Evolutionary conservation across 1,140 invertebrate genomes (phyloP), one percentile per base, ranked within the genome.

Genomic region (Hycleus cichorii): DNA sequence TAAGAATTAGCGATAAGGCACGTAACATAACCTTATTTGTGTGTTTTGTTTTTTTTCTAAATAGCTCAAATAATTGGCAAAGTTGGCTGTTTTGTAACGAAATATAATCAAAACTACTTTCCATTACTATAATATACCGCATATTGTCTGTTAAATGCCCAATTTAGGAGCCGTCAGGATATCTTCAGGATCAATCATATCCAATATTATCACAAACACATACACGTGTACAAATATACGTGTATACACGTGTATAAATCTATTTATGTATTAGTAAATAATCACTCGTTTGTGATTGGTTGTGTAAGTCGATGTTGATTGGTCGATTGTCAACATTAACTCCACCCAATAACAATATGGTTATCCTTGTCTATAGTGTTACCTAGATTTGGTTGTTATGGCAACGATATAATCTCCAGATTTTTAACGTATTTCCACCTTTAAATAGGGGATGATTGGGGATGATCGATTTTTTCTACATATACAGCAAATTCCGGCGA

Each of bases 91-190:
- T 32, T 32, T 32, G 4, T 32, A 5, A 7, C 32, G 32, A 32
- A 32, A 32, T 32, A 32, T 18, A 18, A 18, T 67, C 65, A 59
- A 67, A 67, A 57, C 58, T 67, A 51, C n/a, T 52, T 65, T 67
- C 63, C 65, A 18, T 9, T 46, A 32, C 32, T 32, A 32, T 60
- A 63, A 60, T 67, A 67, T 57, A 67, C 65, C 65, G 58, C 65
- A 67, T 65, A 67, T 67, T 67, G 65, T 67, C 65, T 58, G 60
- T 52, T 67, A 67, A 67, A 67, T 64, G 63, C 60, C 54, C 65
- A 67, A 67, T 67, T 67, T 67, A 42, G 44, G 44, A 52, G 10
- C 40, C 40, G 40, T 10, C 9, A 11, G 11, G 11, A 42, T 6
- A 42, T 42, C 40, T 42, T 11, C 44, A 53, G 62, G 57, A 63